A percentile compares a stretch with the other conserved stretches of the same genome.
Evolutionary conservation across 1,140 invertebrate genomes (phyloP).

Genomic region (Heliconius nattereri): DNA sequence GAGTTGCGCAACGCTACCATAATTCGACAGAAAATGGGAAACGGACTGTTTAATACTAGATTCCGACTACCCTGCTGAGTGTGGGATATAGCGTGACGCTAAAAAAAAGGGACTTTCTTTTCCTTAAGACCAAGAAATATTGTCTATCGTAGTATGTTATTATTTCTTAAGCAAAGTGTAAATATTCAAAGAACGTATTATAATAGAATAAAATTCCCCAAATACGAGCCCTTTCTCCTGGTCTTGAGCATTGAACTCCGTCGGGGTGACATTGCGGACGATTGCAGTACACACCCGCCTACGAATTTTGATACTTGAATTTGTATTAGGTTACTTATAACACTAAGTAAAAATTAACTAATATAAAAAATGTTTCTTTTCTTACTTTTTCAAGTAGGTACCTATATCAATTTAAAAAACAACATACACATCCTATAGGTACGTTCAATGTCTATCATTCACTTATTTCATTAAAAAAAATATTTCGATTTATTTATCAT

Average conservation of each 20-base stretch:
- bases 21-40: no score
- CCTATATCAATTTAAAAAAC: no score
- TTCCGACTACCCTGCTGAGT: no score
- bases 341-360: not conserved
- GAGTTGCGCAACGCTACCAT: no score
- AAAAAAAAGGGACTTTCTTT: not conserved
- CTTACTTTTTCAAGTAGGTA: no score
- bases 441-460: no score
- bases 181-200: constrained; percentile 19
- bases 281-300: constrained; percentile 38
- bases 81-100: no score
- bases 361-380: no score
- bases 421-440: no score
- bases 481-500: no score
- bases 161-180: not conserved
- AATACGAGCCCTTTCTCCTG: constrained; percentile 67
- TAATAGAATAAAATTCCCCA: constrained; percentile 61
- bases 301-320: constrained; percentile 54
- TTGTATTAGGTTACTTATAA: not conserved
- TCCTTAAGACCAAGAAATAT: not conserved
- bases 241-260: constrained; percentile 67
- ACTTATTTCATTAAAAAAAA: no score
- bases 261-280: constrained; percentile 72
- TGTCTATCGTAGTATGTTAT: not conserved
- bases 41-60: no score